Conservation (phyloP, 2,113 vertebrate species). For the Heliornis fulica region DNA sequence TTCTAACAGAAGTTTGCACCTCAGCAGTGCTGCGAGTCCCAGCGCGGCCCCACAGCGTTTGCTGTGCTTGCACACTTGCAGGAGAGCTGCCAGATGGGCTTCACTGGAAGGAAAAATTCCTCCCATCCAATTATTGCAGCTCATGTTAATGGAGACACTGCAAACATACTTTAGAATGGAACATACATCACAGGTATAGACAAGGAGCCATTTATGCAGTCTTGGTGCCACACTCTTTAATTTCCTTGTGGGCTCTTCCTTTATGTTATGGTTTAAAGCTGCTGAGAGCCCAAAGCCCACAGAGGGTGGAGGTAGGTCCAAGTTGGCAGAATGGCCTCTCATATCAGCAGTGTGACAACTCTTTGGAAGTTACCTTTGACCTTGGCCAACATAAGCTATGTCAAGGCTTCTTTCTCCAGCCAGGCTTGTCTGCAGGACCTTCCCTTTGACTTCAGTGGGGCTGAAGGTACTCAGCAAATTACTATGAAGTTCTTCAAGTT, state of each 20-base stretch:
- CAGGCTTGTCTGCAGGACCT: not conserved
- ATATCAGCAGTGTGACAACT: accelerated
- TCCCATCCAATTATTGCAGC: not conserved
- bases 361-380: not conserved
- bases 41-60: not conserved
- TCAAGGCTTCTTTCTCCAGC: not conserved
- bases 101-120: not conserved
- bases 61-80: not conserved
- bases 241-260: not conserved
- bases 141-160: not conserved
- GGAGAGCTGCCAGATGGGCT: not conserved
- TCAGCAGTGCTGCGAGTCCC: not conserved
- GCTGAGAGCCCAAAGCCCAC: not conserved
- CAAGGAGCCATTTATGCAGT: not conserved
- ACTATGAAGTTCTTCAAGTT: not conserved
- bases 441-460: not conserved
- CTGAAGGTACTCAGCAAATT: not conserved
- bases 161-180: no score
- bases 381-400: not conserved
- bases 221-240: not conserved
- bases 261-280: not conserved
- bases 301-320: not conserved
- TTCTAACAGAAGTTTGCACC: not conserved
- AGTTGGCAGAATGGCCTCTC: not conserved
- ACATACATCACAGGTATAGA: no score